phyloP scores from a whole-genome alignment of 2,113 vertebrate genomes.

The Agapornis roseicollis region DNA sequence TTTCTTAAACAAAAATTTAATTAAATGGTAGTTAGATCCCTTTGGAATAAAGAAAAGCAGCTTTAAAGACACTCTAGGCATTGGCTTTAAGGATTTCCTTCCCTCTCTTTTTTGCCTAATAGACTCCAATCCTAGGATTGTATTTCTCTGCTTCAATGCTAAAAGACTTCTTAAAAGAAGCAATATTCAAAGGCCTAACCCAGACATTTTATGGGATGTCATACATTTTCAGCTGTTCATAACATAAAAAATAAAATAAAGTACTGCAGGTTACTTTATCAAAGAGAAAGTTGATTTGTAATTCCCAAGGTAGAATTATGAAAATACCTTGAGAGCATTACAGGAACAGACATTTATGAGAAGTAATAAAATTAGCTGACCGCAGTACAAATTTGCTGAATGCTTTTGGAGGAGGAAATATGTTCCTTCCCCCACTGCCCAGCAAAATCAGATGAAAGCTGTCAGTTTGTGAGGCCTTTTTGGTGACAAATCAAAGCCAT shows the following conservation, averaged over 20 bases:
- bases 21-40: slow-evolving; percentile 60
- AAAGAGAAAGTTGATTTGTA: slow-evolving; percentile 65
- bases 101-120: slow-evolving; percentile 49
- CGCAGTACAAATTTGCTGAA: slow-evolving; percentile 68
- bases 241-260: slow-evolving; percentile 69
- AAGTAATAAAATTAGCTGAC: slow-evolving; percentile 72
- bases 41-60: slow-evolving; percentile 58
- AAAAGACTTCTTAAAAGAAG: slow-evolving; percentile 54
- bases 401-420: slow-evolving; percentile 59
- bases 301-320: slow-evolving; percentile 67
- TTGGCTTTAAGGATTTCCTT: slow-evolving; percentile 62
- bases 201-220: slow-evolving; percentile 70
- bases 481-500: not conserved
- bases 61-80: slow-evolving; percentile 61
- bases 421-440: slow-evolving; percentile 31
- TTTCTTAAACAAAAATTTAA: slow-evolving; percentile 66
- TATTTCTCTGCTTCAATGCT: slow-evolving; percentile 52
- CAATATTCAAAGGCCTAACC: slow-evolving; percentile 55
- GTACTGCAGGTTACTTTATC: slow-evolving; percentile 66
- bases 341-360: slow-evolving; percentile 68
- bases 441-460: slow-evolving; percentile 31
- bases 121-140: slow-evolving; percentile 61
- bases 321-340: slow-evolving; percentile 68
- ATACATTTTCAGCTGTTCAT: slow-evolving; percentile 68
- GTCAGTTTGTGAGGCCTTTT: slow-evolving; percentile 10